Evolutionary conservation across 2,888 invertebrate genomes (phyloP).

Genomic region (Chymomyza amoena): DNA sequence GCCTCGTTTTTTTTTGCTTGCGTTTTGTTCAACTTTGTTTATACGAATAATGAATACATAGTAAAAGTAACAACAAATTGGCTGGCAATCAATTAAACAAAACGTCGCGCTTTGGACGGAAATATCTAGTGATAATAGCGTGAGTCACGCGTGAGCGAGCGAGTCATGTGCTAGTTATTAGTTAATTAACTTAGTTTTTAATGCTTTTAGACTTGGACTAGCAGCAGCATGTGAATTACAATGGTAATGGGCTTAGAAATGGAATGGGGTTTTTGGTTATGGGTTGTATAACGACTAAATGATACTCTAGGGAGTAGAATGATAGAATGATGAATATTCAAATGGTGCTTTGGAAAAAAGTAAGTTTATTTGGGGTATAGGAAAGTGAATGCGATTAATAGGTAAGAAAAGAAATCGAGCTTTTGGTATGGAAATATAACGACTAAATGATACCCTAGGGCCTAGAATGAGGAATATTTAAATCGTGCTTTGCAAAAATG

Average conservation of each 20-base stretch:
- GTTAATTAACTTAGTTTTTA: neutral
- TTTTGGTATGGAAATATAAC: too few species aligned
- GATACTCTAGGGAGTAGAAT: too few species aligned
- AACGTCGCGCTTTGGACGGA: constrained; percentile 40
- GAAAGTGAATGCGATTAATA: too few species aligned
- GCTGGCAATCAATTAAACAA: constrained; percentile 36
- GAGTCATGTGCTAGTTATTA: neutral
- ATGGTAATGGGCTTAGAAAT: neutral
- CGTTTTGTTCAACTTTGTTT: constrained; percentile 50
- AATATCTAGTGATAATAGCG: neutral
- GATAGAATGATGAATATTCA: neutral
- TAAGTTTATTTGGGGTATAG: too few species aligned
- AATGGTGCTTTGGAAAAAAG: too few species aligned
- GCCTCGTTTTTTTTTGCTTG: constrained; percentile 26
- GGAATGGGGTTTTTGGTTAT: constrained; percentile 17
- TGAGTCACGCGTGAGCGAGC: neutral
- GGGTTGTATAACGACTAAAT: neutral
- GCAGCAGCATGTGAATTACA: neutral
- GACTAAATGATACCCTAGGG: too few species aligned
- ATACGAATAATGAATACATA: constrained; percentile 38
- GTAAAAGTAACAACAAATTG: constrained; percentile 11
- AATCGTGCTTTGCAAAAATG: too few species aligned
- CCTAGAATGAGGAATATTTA: too few species aligned
- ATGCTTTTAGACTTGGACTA: neutral
- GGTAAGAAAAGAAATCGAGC: too few species aligned